These are phyloP conservation scores for Phylloscopus trochiloides DNA, from an alignment of 2,113 vertebrate genomes.

Conservation along the genomic window DNA sequence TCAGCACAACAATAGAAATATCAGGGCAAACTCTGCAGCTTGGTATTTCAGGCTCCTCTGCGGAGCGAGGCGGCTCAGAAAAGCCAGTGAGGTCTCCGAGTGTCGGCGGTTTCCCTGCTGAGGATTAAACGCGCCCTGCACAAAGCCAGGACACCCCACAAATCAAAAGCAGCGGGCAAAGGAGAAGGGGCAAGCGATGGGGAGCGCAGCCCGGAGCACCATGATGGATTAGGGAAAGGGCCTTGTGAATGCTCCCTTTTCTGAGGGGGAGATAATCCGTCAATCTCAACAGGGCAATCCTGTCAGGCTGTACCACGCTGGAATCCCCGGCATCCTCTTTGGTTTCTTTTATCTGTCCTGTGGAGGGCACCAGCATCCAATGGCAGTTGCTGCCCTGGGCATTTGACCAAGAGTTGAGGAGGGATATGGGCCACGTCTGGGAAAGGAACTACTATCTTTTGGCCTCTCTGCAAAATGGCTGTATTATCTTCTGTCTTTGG, in stretches of 20 bases:
- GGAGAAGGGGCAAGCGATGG: neutral
- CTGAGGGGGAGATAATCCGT: neutral
- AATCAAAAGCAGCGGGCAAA: neutral
- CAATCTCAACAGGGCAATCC: slow-evolving; percentile 13
- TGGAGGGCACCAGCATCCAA: slow-evolving; percentile 19
- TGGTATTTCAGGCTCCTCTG: neutral
- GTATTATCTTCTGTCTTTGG: neutral
- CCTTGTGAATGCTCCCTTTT: slow-evolving; percentile 2
- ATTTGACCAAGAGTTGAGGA: neutral
- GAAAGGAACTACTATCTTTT: neutral
- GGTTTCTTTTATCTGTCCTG: neutral
- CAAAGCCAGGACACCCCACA: neutral
- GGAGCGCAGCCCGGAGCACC: neutral
- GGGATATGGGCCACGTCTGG: neutral
- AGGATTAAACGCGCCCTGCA: neutral
- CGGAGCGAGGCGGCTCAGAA: neutral
- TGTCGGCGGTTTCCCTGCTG: neutral
- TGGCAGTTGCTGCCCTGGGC: neutral
- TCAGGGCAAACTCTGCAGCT: rapidly evolving
- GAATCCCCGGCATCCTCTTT: neutral
- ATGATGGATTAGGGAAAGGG: slow-evolving; percentile 40
- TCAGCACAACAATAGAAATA: neutral
- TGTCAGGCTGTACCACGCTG: neutral
- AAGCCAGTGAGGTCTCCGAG: neutral
- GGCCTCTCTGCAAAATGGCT: neutral